Evolutionary conservation across 2,888 invertebrate species (phyloP).

Genomic region (Meghimatium bilineatum): DNA sequence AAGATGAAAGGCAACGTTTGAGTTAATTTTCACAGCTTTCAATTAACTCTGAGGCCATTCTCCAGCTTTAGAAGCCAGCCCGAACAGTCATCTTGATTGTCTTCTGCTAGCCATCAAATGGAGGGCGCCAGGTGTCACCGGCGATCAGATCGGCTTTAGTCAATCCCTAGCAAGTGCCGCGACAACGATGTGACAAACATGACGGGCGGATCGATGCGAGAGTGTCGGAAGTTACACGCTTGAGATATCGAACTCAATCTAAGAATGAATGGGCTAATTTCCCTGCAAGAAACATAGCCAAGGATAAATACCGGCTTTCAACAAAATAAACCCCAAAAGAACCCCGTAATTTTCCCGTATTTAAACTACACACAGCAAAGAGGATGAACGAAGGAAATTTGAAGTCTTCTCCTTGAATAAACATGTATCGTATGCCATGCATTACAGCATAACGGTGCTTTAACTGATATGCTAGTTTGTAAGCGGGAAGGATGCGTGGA

Average conservation of each 20-base stretch:
- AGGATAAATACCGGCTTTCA: conserved; percentile 41
- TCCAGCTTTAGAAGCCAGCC: conserved; percentile 23
- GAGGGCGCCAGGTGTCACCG: conserved; percentile 46
- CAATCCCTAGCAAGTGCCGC: conserved; percentile 39
- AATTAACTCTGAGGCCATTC: conserved; percentile 50
- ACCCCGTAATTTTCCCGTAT: conserved; percentile 37
- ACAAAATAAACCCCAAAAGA: conserved; percentile 39
- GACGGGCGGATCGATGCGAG: conserved; percentile 25
- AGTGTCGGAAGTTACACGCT: conserved; percentile 39
- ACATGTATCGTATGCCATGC: conserved; percentile 23
- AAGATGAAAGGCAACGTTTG: conserved; percentile 48
- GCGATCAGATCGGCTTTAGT: conserved; percentile 45
- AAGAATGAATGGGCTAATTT: conserved; percentile 40
- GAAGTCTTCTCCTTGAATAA: conserved; percentile 17
- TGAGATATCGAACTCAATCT: conserved; percentile 28
- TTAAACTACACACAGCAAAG: conserved; percentile 36
- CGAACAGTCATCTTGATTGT: conserved; percentile 38
- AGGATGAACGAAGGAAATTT: conserved; percentile 12
- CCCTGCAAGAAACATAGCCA: conserved; percentile 9
- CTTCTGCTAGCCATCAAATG: conserved; percentile 41
- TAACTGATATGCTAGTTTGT: background rate
- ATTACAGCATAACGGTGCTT: conserved; percentile 1
- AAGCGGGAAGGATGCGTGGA: no score
- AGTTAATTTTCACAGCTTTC: conserved; percentile 53
- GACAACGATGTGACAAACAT: conserved; percentile 27